Base-by-base conservation (phyloP, 2,797 vertebrate genomes). In the Scarus forsteni region DNA sequence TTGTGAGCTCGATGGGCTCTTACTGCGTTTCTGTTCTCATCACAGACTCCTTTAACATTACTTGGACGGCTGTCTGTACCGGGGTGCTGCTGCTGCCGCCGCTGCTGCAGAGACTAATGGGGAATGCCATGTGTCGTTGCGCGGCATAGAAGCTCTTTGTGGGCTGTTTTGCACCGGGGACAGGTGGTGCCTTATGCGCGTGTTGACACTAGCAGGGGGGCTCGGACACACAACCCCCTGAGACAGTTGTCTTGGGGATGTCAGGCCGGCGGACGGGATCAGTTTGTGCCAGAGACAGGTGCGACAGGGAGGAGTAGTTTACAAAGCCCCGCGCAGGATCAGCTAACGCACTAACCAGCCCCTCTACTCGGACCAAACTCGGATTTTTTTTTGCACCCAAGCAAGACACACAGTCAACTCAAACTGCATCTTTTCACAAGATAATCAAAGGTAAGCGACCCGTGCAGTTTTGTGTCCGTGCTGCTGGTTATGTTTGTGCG, bases 221-320 rank as follows among this genome's bases (percentile, higher is more conserved):
- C 67, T 71, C 77, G 75, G 81, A 87, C 87, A 87, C 77, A 84
- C 88, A 85, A 79, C 77, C 91, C 38, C 81, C 80, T 50, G 81
- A 89, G 88, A 92, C 93, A 95, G 94, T 94, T 95, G 94, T 93
- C 89, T 89, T 85, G 63, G 91, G 85, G 93, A 93, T 94, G 93
- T 94, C 92, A 93, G 88, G 80, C 86, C 86, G 86, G 85, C 89
- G 87, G 42, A 58, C 80, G 73, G 90, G 88, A 87, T 84, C 90
- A 83, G 89, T 85, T 89, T 86, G 89, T 84, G 66, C 77, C 88
- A 86, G 86, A 92, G 93, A 94, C 95, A 95, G 94, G 95, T 95
- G 95, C 93, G 93, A 90, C 84, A 74, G 83, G 88, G 90, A 88
- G 88, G 90, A 92, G 92, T 91, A 92, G 89, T 92, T 93, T 80